Percentiles rank a stretch among this genome's conserved stretches.
Evolutionary conservation across 1,140 invertebrate genomes (phyloP).

Genomic region (Epicauta chinensis): DNA sequence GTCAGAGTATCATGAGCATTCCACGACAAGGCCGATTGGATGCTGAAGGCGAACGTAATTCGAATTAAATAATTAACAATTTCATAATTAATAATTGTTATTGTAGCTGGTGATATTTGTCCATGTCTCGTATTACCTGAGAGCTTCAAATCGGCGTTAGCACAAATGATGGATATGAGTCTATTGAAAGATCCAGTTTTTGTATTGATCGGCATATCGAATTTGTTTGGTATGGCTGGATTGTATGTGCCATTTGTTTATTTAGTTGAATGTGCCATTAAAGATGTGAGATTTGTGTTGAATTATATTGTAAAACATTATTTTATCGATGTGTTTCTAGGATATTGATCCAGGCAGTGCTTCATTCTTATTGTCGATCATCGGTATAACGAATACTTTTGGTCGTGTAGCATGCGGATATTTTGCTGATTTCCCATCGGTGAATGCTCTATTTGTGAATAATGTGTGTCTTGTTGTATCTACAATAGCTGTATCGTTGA

Average conservation of each 20-base stretch:
- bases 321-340: slow-evolving; percentile 44
- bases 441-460: slow-evolving; percentile 88
- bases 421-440: slow-evolving; percentile 76
- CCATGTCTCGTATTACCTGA: slow-evolving; percentile 72
- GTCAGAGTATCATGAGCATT: slow-evolving; percentile 55
- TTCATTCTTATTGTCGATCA: slow-evolving; percentile 86
- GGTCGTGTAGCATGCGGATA: slow-evolving; percentile 84
- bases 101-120: slow-evolving; percentile 60
- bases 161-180: slow-evolving; percentile 91
- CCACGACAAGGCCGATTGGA: slow-evolving; percentile 40
- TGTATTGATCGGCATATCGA: slow-evolving; percentile 88
- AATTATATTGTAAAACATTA: no score
- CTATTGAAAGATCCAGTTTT: slow-evolving; percentile 88
- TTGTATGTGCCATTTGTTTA: slow-evolving; percentile 95
- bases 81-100: slow-evolving; percentile 6
- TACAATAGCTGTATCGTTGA: slow-evolving; percentile 76
- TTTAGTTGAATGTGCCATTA: slow-evolving; percentile 73
- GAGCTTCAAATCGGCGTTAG: slow-evolving; percentile 72
- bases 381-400: slow-evolving; percentile 91
- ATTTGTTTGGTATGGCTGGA: slow-evolving; percentile 90
- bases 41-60: slow-evolving; percentile 57
- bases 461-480: slow-evolving; percentile 89
- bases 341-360: slow-evolving; percentile 69
- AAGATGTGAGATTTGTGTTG: slow-evolving; percentile 56
- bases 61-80: neutral